A percentile compares a stretch with the other conserved stretches of the same genome.
phyloP scores from a whole-genome alignment of 2,888 invertebrate genomes.

The Drosophila kokeensis region DNA sequence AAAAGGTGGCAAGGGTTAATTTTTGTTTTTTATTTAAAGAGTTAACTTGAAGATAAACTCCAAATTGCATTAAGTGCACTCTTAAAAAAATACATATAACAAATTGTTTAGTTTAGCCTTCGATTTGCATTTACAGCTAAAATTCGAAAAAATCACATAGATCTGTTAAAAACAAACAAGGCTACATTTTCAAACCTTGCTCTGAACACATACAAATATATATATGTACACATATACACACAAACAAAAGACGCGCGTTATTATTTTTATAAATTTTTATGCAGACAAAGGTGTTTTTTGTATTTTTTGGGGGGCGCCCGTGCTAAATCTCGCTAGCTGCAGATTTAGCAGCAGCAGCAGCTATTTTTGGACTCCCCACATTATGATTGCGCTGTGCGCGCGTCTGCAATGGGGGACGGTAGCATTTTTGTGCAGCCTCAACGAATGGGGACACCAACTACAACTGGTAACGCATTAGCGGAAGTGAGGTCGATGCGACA shows the following conservation, averaged over 20 bases:
- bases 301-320: constrained; percentile 25
- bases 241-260: constrained; percentile 1
- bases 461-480: constrained; percentile 24
- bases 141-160: background rate
- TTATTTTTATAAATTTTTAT: constrained; percentile 22
- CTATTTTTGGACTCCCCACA: constrained; percentile 71
- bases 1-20: background rate
- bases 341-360: constrained; percentile 45
- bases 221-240: background rate
- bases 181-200: constrained; percentile 4
- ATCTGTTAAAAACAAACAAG: background rate
- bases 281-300: constrained; percentile 15
- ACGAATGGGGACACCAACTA: constrained; percentile 10
- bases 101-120: background rate
- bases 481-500: constrained; percentile 41
- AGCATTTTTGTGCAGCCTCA: constrained; percentile 23
- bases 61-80: background rate
- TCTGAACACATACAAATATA: background rate
- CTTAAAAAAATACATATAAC: background rate
- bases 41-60: background rate
- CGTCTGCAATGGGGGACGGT: constrained; percentile 25
- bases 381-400: constrained; percentile 35
- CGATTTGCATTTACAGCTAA: background rate
- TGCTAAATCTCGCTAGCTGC: constrained; percentile 51
- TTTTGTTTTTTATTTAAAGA: too few species aligned